Conservation (phyloP, 2,113 vertebrate species). For the Glaucidium brasilianum region DNA sequence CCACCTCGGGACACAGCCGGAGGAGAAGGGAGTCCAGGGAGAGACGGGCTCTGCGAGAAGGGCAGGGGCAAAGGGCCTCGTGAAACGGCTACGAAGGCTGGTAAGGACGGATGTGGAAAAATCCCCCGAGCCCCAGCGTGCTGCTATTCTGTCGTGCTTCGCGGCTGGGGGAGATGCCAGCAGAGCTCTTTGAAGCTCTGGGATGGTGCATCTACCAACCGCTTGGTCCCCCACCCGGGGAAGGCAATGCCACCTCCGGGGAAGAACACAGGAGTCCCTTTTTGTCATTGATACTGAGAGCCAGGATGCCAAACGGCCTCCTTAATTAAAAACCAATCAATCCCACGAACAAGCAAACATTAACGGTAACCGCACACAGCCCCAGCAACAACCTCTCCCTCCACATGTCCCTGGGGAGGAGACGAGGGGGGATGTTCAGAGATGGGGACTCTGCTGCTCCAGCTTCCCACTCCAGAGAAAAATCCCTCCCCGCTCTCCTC, state of each 20-base stretch:
- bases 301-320: neutral
- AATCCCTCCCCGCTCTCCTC: neutral
- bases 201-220: constrained; percentile 5
- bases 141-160: neutral
- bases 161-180: neutral
- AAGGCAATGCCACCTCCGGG: constrained; percentile 36
- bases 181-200: constrained; percentile 32
- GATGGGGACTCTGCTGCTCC: neutral
- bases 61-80: neutral
- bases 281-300: constrained; percentile 14
- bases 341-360: constrained; percentile 15
- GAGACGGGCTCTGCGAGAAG: neutral
- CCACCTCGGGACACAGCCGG: rapidly evolving
- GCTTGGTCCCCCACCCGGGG: neutral
- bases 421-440: neutral
- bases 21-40: neutral
- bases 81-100: rapidly evolving
- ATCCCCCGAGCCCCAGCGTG: neutral
- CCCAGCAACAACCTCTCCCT: constrained; percentile 50
- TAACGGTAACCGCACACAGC: neutral
- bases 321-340: constrained; percentile 44
- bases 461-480: constrained; percentile 36
- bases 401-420: neutral
- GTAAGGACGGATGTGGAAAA: neutral
- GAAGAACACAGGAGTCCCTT: constrained; percentile 26